Conservation (phyloP, 30 jellyfish, hydroid and myxozoan species). For the Cassiopea xamachana region DNA sequence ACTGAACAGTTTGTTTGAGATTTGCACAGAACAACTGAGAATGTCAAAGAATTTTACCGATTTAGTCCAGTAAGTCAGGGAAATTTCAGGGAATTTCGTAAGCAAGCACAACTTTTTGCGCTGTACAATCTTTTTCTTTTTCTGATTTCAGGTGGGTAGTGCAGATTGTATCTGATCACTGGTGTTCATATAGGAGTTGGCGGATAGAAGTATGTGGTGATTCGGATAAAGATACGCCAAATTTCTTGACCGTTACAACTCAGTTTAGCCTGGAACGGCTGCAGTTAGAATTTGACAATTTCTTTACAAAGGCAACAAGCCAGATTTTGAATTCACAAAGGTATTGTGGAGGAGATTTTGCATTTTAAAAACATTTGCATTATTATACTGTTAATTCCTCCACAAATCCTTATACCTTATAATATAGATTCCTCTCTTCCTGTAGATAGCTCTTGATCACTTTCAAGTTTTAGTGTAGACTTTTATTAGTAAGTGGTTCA, state of each 20-base stretch:
- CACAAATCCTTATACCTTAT: no score
- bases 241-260: conserved; percentile 45
- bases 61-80: no score
- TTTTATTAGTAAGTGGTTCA: background rate
- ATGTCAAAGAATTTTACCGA: no score
- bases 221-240: conserved; percentile 73
- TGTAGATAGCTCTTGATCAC: no score
- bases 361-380: no score
- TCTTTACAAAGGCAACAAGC: conserved; percentile 75
- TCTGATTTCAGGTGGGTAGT: conserved; percentile 72
- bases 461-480: background rate
- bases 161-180: conserved; percentile 91
- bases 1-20: no score
- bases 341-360: conserved; percentile 14
- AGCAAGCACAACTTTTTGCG: background rate
- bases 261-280: conserved; percentile 79
- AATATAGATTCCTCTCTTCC: no score
- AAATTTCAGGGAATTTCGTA: no score
- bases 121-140: background rate
- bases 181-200: conserved; percentile 89
- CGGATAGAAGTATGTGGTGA: conserved; percentile 85
- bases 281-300: conserved; percentile 92
- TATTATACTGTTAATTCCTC: no score
- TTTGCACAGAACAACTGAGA: no score
- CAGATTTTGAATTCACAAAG: conserved; percentile 83